Evolutionary conservation across 2,888 invertebrate genomes (phyloP).

Genomic region (Temnothorax ravouxi): DNA sequence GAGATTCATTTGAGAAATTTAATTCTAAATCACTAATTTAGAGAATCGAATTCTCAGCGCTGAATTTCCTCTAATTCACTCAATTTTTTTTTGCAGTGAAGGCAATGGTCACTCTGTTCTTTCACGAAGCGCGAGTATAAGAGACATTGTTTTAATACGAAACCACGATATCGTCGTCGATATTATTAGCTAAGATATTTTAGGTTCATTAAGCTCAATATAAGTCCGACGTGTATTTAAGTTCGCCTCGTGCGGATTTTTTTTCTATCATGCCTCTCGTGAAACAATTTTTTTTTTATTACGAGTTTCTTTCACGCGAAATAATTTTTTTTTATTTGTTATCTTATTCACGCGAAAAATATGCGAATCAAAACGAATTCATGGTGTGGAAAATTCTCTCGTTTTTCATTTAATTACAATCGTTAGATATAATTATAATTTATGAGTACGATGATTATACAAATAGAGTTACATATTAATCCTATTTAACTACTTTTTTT

Average conservation of each 20-base stretch:
- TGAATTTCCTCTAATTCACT: conserved; percentile 19
- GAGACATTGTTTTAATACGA: conserved; percentile 8
- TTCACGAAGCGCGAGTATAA: not conserved
- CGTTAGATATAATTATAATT: not conserved
- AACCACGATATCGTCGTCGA: not conserved
- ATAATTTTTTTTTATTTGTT: not conserved
- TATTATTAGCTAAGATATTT: conserved; percentile 30
- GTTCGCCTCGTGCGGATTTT: not conserved
- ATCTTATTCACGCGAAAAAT: not conserved
- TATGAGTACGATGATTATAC: not conserved
- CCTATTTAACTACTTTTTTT: not conserved
- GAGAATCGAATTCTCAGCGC: not conserved
- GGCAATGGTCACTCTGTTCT: not conserved
- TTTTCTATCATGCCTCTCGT: not conserved
- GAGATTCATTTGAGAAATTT: conserved; percentile 14
- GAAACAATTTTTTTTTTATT: not conserved
- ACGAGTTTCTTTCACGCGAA: not conserved
- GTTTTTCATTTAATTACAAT: conserved; percentile 10
- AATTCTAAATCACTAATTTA: conserved; percentile 7
- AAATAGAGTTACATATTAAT: conserved; percentile 15
- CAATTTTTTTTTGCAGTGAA: not conserved
- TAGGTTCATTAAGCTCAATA: conserved; percentile 33
- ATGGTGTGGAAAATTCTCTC: not conserved
- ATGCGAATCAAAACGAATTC: conserved; percentile 1
- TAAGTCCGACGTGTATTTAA: not conserved